Conservation (phyloP, 2,797 vertebrate genomes). For the Coendou prehensilis region DNA sequence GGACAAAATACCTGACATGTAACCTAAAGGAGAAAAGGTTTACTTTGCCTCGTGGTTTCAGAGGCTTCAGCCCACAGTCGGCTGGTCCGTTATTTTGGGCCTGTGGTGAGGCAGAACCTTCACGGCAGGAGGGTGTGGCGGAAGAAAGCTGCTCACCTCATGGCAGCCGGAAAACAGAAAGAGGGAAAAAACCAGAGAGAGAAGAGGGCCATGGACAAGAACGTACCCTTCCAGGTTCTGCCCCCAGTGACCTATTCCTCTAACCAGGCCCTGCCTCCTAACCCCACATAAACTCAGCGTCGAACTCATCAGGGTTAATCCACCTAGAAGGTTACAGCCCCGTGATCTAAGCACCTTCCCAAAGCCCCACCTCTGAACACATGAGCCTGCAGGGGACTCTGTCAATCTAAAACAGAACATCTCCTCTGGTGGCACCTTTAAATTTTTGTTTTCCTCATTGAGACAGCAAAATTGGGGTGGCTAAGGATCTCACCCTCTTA, state of each 20-base stretch:
- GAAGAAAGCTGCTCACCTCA: background rate
- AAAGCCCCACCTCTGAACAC: background rate
- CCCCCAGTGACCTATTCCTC: background rate
- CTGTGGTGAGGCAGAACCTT: background rate
- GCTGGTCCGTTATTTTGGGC: background rate
- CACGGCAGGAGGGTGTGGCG: background rate
- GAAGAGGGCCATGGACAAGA: background rate
- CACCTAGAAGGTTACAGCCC: background rate
- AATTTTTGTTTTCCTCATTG: background rate
- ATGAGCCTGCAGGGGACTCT: background rate
- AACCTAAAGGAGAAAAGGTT: background rate
- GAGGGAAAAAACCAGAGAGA: background rate
- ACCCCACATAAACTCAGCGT: background rate
- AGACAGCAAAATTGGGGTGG: background rate
- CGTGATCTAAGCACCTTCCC: background rate
- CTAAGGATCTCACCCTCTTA: slow-evolving; percentile 2
- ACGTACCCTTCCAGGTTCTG: background rate
- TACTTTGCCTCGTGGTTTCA: background rate
- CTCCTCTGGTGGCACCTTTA: background rate
- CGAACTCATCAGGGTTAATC: background rate
- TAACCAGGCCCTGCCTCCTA: background rate
- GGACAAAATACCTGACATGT: background rate
- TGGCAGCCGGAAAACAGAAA: background rate
- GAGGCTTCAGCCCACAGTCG: background rate
- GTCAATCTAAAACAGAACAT: background rate